Percentiles rank a stretch among this genome's conserved stretches.
Evolutionary conservation across 2,888 invertebrate species (phyloP).

Genomic region (Diachrysia chrysitis): DNA sequence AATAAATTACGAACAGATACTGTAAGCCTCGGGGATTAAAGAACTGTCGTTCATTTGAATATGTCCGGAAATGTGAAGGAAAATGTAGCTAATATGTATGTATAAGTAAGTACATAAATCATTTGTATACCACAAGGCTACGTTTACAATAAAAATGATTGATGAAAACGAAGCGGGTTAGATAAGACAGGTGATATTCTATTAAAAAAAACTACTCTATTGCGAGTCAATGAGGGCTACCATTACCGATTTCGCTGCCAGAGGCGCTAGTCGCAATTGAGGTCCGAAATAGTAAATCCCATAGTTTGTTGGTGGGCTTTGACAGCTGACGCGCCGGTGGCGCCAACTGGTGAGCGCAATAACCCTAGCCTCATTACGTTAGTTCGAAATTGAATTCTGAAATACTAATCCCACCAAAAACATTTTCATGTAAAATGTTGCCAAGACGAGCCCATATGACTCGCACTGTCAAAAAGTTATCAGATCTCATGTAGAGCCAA

Average conservation of each 20-base stretch:
- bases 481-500: too few relatives aligned
- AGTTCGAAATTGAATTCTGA: background rate
- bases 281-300: too few relatives aligned
- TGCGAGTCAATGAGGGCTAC: slow-evolving; percentile 20
- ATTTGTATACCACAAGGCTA: background rate
- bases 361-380: too few relatives aligned
- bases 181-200: slow-evolving; percentile 1
- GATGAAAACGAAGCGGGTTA: background rate
- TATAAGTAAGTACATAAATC: slow-evolving; percentile 11
- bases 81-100: slow-evolving; percentile 15
- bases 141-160: background rate
- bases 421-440: too few relatives aligned
- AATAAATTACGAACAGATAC: slow-evolving; percentile 38
- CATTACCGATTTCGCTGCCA: too few relatives aligned
- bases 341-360: too few relatives aligned
- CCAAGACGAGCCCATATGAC: too few relatives aligned
- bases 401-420: slow-evolving; percentile 13
- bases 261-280: too few relatives aligned
- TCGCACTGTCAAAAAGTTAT: too few relatives aligned
- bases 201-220: slow-evolving; percentile 14
- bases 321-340: too few relatives aligned
- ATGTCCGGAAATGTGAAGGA: slow-evolving; percentile 27
- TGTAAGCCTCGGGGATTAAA: slow-evolving; percentile 31
- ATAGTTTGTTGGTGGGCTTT: too few relatives aligned
- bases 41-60: slow-evolving; percentile 34